Percentiles rank a stretch among this genome's conserved stretches.
These are phyloP conservation scores for Listrodromus nycthemerus DNA, from an alignment of 2,888 invertebrate genomes.

Conservation along the genomic window DNA sequence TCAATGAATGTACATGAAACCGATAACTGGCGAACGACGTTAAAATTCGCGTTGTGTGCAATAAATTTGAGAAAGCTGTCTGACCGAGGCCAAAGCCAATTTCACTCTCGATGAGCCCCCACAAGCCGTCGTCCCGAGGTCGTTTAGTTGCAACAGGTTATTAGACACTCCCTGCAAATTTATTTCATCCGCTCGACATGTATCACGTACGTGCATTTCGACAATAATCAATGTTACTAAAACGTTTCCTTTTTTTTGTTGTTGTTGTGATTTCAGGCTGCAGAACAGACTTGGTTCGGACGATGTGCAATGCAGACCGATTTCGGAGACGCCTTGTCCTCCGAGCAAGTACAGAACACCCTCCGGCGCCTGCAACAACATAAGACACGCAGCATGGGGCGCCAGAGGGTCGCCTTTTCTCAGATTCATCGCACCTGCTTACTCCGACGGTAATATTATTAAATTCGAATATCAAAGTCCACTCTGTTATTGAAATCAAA, in stretches of 20 bases:
- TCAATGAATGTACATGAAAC: neutral
- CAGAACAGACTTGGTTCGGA: constrained; percentile 71
- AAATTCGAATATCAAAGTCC: no score
- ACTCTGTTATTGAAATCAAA: no score
- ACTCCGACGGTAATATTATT: constrained; percentile 89
- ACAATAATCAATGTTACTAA: neutral
- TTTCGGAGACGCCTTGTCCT: constrained; percentile 88
- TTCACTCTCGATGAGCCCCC: constrained; percentile 58
- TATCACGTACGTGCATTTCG: neutral
- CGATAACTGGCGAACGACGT: neutral
- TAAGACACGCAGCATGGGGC: constrained; percentile 94
- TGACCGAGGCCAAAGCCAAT: constrained; percentile 56
- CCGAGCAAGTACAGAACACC: constrained; percentile 93
- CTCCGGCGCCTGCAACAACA: constrained; percentile 95
- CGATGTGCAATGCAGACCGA: constrained; percentile 77
- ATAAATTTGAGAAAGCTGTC: constrained; percentile 62
- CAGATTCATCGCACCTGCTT: constrained; percentile 89
- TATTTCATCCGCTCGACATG: neutral
- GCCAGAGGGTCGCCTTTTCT: constrained; percentile 92
- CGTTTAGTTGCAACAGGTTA: constrained; percentile 63
- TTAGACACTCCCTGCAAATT: constrained; percentile 20
- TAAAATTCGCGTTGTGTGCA: constrained; percentile 39
- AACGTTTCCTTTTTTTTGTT: constrained; percentile 10
- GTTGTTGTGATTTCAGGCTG: constrained; percentile 69
- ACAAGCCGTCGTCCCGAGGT: constrained; percentile 52